Evolutionary conservation across 2,888 invertebrate species (phyloP).

Genomic region (Mythimna loreyi): DNA sequence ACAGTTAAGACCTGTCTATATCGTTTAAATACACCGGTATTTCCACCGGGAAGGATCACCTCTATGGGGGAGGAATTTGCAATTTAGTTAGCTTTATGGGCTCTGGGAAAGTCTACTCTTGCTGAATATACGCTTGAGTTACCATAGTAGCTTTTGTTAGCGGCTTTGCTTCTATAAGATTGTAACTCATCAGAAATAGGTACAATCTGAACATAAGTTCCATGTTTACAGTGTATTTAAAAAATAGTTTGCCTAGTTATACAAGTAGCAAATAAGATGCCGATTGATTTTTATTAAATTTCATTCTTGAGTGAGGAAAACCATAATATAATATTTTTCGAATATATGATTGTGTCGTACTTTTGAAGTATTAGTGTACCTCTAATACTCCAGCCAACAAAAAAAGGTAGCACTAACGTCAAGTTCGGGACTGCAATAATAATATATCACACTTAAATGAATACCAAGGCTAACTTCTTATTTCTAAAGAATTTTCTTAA

Average conservation of each 20-base stretch:
- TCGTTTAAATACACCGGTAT: conserved; percentile 29
- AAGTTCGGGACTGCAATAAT: too few relatives aligned
- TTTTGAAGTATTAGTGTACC: background rate
- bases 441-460: too few relatives aligned
- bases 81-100: background rate
- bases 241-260: too few relatives aligned
- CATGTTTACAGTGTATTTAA: too few relatives aligned
- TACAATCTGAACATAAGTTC: too few relatives aligned
- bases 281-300: too few relatives aligned
- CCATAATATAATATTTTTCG: background rate
- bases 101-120: background rate
- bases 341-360: background rate
- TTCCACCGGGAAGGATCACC: conserved; percentile 1
- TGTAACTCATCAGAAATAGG: too few relatives aligned
- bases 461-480: too few relatives aligned
- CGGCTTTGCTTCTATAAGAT: background rate
- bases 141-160: background rate
- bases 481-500: too few relatives aligned
- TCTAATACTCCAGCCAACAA: background rate
- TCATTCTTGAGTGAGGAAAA: background rate
- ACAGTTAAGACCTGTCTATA: conserved; percentile 36
- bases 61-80: background rate
- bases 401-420: too few relatives aligned
- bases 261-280: too few relatives aligned
- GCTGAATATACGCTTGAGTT: background rate